Conservation (phyloP, 2,113 vertebrate genomes). For the Oryctolagus cuniculus region DNA sequence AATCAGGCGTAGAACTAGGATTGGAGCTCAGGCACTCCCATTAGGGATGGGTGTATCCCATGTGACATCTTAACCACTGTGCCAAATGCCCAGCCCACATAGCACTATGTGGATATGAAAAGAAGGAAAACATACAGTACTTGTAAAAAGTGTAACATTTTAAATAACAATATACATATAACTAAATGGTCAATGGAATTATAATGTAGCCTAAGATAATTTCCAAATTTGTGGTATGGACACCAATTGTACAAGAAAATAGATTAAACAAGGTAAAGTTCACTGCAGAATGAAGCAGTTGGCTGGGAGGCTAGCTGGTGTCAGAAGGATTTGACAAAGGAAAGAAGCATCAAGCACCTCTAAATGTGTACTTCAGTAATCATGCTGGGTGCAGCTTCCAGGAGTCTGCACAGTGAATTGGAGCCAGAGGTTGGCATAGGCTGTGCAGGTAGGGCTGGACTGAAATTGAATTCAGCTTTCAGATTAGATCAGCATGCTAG, state of each 20-base stretch:
- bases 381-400: no score
- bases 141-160: not conserved
- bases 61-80: no score
- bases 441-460: no score
- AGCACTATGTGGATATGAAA: not conserved
- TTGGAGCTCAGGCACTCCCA: no score
- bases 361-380: rapidly evolving
- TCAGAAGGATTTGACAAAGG: not conserved
- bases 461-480: not conserved
- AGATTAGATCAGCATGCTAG: not conserved
- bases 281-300: not conserved
- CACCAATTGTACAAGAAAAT: not conserved
- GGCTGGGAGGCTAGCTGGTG: not conserved
- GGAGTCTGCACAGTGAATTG: not conserved
- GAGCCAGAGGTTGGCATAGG: not conserved
- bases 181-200: not conserved
- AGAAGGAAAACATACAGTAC: not conserved
- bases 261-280: not conserved
- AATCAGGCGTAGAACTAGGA: no score
- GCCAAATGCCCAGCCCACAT: no score
- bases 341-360: not conserved
- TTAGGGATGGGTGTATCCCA: no score
- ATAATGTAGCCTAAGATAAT: not conserved
- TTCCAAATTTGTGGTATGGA: not conserved
- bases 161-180: not conserved